phyloP scores from a whole-genome alignment of 2,888 invertebrate species.

The Galerucella calmariensis region DNA sequence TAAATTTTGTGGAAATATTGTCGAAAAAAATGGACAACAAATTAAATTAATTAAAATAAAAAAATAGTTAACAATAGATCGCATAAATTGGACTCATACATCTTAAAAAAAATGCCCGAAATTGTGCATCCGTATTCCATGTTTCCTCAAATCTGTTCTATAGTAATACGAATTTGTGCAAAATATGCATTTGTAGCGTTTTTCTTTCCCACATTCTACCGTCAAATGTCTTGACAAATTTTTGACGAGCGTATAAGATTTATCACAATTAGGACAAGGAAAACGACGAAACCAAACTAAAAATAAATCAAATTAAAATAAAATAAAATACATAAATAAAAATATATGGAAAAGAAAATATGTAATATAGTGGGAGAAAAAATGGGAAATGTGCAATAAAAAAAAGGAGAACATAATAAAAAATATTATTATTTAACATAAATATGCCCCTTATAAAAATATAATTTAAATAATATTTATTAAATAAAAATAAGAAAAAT shows the following conservation, averaged over 20 bases:
- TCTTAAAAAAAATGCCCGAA: slow-evolving; percentile 39
- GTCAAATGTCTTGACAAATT: slow-evolving; percentile 54
- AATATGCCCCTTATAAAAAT: neutral
- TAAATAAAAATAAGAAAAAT: too few relatives aligned
- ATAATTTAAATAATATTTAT: too few relatives aligned
- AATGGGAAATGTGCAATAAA: slow-evolving; percentile 4
- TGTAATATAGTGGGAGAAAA: neutral
- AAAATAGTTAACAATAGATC: neutral
- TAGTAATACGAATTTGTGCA: slow-evolving; percentile 53
- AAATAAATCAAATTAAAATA: slow-evolving; percentile 21
- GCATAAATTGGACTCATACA: neutral
- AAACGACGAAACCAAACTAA: slow-evolving; percentile 37
- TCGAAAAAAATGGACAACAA: too few relatives aligned
- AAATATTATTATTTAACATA: neutral
- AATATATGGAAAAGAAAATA: neutral
- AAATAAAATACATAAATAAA: slow-evolving; percentile 6
- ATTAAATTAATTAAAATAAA: neutral
- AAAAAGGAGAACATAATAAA: neutral
- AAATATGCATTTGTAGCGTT: slow-evolving; percentile 52
- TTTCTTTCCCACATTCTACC: slow-evolving; percentile 57
- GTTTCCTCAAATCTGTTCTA: slow-evolving; percentile 51
- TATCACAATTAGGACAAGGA: slow-evolving; percentile 50
- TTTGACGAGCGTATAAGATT: slow-evolving; percentile 55
- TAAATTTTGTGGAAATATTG: too few relatives aligned
- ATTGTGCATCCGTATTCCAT: slow-evolving; percentile 51